Conservation (phyloP, 2,113 vertebrate species). For the Sphyrna mokarran region DNA sequence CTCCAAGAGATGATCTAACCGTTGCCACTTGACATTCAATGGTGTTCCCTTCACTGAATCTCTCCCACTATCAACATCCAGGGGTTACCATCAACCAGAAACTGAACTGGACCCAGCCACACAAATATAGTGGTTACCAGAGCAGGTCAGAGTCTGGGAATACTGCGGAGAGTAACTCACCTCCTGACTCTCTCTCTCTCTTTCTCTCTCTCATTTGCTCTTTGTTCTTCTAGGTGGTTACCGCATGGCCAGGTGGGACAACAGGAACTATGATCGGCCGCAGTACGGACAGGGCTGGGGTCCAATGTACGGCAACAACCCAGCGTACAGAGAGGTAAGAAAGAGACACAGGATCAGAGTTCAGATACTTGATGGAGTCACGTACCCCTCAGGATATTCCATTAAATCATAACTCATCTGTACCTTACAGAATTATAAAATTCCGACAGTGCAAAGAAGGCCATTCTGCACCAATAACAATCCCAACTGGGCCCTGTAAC, state of each 20-base stretch:
- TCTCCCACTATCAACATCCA: neutral
- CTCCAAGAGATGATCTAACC: neutral
- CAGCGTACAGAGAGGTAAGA: constrained; percentile 28
- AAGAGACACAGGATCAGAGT: neutral
- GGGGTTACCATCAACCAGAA: neutral
- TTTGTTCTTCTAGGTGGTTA: neutral
- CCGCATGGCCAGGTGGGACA: constrained; percentile 34
- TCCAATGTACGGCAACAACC: neutral
- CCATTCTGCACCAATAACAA: too few relatives aligned
- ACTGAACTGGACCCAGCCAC: neutral
- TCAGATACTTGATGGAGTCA: neutral
- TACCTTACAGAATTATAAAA: neutral
- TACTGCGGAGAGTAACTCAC: neutral
- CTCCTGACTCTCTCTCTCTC: too few relatives aligned
- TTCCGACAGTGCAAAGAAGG: too few relatives aligned
- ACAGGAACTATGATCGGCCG: constrained; percentile 19
- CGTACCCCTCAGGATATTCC: neutral
- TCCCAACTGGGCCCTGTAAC: too few relatives aligned
- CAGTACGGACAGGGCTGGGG: neutral
- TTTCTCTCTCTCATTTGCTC: too few relatives aligned
- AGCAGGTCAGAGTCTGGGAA: neutral
- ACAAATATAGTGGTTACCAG: neutral
- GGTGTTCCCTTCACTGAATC: neutral
- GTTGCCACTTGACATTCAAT: neutral
- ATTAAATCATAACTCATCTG: neutral